Conservation (phyloP, 2,797 vertebrate genomes). For the Hypotaenidia okinawae region DNA sequence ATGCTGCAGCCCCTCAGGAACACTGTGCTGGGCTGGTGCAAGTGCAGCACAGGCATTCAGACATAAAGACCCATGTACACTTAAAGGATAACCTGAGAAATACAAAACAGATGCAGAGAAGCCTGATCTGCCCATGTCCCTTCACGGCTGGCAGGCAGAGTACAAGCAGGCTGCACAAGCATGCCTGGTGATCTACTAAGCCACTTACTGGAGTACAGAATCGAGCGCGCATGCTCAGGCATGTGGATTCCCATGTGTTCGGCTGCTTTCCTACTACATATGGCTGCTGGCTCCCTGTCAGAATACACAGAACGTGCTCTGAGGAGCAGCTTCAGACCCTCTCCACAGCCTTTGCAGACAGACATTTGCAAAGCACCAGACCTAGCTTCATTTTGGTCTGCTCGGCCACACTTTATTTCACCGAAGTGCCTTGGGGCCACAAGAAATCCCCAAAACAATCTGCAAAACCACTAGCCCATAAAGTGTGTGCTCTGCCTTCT, state of each 20-base stretch:
- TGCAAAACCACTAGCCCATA: not conserved
- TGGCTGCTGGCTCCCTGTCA: not conserved
- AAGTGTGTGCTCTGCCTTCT: not conserved
- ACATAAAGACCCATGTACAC: not conserved
- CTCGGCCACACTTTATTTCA: not conserved
- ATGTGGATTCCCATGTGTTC: slow-evolving; percentile 50
- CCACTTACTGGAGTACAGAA: not conserved
- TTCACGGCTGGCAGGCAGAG: not conserved
- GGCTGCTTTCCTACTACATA: not conserved
- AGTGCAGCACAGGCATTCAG: not conserved
- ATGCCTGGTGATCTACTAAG: slow-evolving; percentile 14
- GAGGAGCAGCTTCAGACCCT: not conserved
- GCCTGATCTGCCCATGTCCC: not conserved
- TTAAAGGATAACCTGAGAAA: not conserved
- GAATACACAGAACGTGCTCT: accelerated
- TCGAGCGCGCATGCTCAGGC: not conserved
- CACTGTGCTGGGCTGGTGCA: not conserved
- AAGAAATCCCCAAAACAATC: not conserved
- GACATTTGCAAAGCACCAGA: not conserved
- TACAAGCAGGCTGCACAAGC: not conserved
- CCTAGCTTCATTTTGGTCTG: not conserved
- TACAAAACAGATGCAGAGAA: not conserved
- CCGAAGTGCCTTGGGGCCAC: not conserved
- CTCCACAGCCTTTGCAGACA: not conserved
- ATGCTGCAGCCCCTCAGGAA: not conserved